Conservation (phyloP, 1,140 invertebrate species). For the Lanistes nyassanus region DNA sequence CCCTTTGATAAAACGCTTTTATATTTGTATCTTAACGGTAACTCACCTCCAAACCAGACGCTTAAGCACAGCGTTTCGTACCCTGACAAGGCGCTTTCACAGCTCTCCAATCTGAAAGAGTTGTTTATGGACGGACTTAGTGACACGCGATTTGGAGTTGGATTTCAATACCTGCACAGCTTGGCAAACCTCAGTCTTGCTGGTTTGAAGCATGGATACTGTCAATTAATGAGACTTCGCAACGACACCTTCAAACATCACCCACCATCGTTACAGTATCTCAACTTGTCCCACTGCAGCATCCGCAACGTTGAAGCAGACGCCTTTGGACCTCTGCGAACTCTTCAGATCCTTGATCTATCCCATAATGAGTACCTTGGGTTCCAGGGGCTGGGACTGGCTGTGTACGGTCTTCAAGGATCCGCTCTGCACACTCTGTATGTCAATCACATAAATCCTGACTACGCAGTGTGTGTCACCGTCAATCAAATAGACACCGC, state of each 20-base stretch:
- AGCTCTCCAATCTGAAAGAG: neutral
- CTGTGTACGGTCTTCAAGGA: constrained; percentile 22
- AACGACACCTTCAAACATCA: constrained; percentile 13
- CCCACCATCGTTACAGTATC: neutral
- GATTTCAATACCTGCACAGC: constrained; percentile 2
- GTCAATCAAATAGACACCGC: constrained; percentile 4
- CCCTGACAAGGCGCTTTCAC: constrained; percentile 14
- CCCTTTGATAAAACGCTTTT: neutral
- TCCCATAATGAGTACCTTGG: constrained; percentile 21
- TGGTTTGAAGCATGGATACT: neutral
- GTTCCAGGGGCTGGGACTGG: constrained; percentile 10
- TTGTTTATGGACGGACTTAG: constrained; percentile 18
- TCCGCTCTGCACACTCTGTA: constrained; percentile 20
- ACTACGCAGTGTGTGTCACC: constrained; percentile 1
- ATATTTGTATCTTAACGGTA: neutral
- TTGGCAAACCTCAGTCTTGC: constrained; percentile 4
- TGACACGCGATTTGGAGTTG: neutral
- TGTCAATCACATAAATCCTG: neutral
- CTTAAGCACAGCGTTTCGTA: neutral
- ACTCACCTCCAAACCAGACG: neutral
- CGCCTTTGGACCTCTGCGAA: constrained; percentile 5
- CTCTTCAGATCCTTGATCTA: constrained; percentile 27
- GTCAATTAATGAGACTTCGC: neutral
- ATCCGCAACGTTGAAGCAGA: constrained; percentile 21
- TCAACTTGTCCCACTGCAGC: constrained; percentile 30